A percentile compares a stretch with the other conserved stretches of the same genome.
These are phyloP conservation scores for Lerema accius DNA, from an alignment of 1,140 invertebrate genomes.

Conservation along the genomic window DNA sequence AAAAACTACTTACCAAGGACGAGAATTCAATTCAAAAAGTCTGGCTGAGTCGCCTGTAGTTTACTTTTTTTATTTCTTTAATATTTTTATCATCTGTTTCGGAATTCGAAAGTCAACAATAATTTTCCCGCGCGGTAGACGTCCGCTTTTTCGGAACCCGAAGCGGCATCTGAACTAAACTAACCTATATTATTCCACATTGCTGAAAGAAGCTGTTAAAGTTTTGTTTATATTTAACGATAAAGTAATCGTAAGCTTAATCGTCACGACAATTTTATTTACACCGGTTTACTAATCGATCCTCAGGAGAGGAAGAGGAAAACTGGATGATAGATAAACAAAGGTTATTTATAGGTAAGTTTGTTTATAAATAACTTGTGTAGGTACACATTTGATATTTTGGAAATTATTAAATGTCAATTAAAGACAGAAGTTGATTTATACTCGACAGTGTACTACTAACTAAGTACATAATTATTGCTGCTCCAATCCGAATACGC, in stretches of 20 bases:
- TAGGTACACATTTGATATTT: too few species aligned
- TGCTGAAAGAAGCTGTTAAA: slow-evolving; percentile 45
- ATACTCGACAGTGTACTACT: too few species aligned
- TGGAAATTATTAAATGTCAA: too few species aligned
- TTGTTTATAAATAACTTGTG: too few species aligned
- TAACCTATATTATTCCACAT: slow-evolving; percentile 51
- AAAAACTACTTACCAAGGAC: background rate
- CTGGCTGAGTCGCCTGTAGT: background rate
- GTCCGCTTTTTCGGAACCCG: slow-evolving; percentile 42
- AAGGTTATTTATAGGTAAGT: too few species aligned
- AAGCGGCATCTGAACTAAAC: slow-evolving; percentile 50
- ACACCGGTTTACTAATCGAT: background rate
- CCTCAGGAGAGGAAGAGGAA: too few species aligned
- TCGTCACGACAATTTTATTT: background rate
- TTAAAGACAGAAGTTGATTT: too few species aligned
- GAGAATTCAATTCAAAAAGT: background rate
- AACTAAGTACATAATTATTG: too few species aligned
- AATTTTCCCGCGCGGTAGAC: slow-evolving; percentile 18
- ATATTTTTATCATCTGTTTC: background rate
- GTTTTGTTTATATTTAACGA: slow-evolving; percentile 1
- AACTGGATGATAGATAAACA: too few species aligned
- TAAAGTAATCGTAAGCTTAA: background rate
- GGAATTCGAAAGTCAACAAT: slow-evolving; percentile 21
- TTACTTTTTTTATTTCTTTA: background rate
- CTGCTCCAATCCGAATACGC: too few species aligned